phyloP scores from a whole-genome alignment of 2,797 vertebrate genomes.

The Miichthys miiuy region DNA sequence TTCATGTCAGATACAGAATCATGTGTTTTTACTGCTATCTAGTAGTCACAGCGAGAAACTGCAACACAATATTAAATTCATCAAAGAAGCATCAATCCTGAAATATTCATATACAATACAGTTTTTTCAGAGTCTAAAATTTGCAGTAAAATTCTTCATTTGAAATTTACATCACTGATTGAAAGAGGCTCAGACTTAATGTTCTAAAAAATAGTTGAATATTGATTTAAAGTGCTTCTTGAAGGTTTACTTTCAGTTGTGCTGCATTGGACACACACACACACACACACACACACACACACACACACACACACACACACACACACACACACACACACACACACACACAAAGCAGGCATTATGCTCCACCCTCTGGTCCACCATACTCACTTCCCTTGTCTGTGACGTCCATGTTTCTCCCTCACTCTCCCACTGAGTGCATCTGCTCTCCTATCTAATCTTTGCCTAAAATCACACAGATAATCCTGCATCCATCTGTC shows the following conservation, averaged over 20 bases:
- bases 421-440: conserved; percentile 84
- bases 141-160: background rate
- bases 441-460: conserved; percentile 87
- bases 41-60: background rate
- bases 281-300: background rate
- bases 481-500: conserved; percentile 88
- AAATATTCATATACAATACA: too few relatives aligned
- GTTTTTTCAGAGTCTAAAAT: background rate
- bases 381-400: conserved; percentile 63
- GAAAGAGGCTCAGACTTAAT: background rate
- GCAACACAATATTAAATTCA: background rate
- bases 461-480: conserved; percentile 87
- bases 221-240: background rate
- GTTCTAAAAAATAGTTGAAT: background rate
- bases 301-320: conserved; percentile 12
- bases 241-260: conserved; percentile 10
- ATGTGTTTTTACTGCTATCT: background rate
- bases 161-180: background rate
- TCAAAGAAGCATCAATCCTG: background rate
- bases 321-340: conserved; percentile 36
- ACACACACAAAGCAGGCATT: conserved; percentile 13
- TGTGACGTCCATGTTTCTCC: conserved; percentile 68
- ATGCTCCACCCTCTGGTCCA: conserved; percentile 46
- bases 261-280: background rate
- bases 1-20: background rate